Evolutionary conservation across 2,888 invertebrate genomes (phyloP).

Genomic region (Caenorhabditis drosophilae): DNA sequence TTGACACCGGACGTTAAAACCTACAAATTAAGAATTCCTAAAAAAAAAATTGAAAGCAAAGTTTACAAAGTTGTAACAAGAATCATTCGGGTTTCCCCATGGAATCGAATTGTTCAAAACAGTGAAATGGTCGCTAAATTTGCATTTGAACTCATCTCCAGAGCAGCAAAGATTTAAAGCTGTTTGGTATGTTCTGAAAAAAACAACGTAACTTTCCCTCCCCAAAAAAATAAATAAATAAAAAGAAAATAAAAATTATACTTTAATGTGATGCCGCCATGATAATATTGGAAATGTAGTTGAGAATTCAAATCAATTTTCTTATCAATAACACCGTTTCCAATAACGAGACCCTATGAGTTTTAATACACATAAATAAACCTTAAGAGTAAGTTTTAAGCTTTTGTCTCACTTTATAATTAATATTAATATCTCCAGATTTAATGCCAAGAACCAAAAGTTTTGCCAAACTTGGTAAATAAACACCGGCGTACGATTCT

Average conservation of each 20-base stretch:
- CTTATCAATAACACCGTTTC: constrained; percentile 57
- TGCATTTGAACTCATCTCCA: constrained; percentile 41
- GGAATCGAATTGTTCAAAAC: constrained; percentile 36
- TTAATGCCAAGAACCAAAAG: constrained; percentile 38
- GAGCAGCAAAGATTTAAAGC: constrained; percentile 33
- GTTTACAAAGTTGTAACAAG: constrained; percentile 20
- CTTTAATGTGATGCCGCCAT: constrained; percentile 41
- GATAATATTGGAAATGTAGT: constrained; percentile 53
- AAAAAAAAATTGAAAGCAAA: not conserved
- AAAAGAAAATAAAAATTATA: constrained; percentile 1
- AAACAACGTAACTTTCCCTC: not conserved
- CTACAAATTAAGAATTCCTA: constrained; percentile 7
- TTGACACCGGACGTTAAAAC: constrained; percentile 11
- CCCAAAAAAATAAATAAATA: not conserved
- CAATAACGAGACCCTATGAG: constrained; percentile 51
- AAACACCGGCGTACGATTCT: constrained; percentile 54
- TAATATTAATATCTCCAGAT: constrained; percentile 27
- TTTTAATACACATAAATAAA: not conserved
- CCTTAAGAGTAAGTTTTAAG: too few species aligned
- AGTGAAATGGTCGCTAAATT: constrained; percentile 30
- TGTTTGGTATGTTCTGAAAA: constrained; percentile 24
- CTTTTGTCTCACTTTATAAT: too few species aligned
- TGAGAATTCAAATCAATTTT: constrained; percentile 43
- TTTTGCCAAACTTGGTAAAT: constrained; percentile 41
- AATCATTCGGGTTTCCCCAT: constrained; percentile 36